Conservation (phyloP, 1,140 invertebrate genomes). For the Euura saliciscinereae region DNA sequence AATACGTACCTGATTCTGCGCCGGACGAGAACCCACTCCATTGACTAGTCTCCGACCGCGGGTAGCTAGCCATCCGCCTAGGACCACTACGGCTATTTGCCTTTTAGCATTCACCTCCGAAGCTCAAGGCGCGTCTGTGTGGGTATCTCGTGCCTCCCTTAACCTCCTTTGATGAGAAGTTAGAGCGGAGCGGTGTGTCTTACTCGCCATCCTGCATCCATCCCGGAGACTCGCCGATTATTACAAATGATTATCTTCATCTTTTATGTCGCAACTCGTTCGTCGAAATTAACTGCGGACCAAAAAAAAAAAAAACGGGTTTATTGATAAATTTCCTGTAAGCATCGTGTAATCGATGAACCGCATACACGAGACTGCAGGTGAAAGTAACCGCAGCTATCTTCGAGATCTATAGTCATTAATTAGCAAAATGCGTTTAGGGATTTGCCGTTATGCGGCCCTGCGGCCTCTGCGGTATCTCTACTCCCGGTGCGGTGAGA, state of each 20-base stretch:
- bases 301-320: too few species aligned
- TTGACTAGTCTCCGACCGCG: background rate
- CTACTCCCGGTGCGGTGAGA: constrained; percentile 21
- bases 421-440: constrained; percentile 5
- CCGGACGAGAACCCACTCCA: background rate
- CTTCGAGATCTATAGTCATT: background rate
- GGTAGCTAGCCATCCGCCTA: background rate
- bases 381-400: too few species aligned
- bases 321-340: too few species aligned
- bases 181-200: too few species aligned
- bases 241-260: too few species aligned
- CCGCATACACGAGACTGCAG: too few species aligned
- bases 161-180: background rate
- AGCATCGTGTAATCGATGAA: too few species aligned
- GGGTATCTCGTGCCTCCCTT: background rate
- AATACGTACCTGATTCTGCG: constrained; percentile 1
- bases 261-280: too few species aligned
- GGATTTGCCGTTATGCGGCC: constrained; percentile 26
- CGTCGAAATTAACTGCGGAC: too few species aligned
- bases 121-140: too few species aligned
- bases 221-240: too few species aligned
- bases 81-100: constrained; percentile 1
- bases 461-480: constrained; percentile 40
- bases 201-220: too few species aligned
- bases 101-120: background rate